phyloP scores from a whole-genome alignment of 2,797 vertebrate species.

The Peromyscus nudipes region DNA sequence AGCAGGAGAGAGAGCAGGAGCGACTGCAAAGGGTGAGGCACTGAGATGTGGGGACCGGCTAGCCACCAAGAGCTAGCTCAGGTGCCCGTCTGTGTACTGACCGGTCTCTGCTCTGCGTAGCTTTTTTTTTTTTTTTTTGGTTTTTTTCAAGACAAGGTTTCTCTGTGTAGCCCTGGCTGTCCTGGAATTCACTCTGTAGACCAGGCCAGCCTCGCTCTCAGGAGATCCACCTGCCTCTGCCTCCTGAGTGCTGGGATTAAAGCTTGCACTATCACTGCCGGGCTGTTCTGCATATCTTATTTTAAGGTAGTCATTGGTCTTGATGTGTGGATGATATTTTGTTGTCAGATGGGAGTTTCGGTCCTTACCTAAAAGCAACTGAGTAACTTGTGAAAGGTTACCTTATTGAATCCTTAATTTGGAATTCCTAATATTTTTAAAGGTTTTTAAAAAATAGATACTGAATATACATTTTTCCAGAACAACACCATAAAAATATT shows the following conservation, averaged over 20 bases:
- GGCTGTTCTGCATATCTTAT: not conserved
- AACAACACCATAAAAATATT: slow-evolving; percentile 20
- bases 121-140: too few species aligned
- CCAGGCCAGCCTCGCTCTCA: too few species aligned
- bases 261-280: too few species aligned
- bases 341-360: slow-evolving; percentile 38
- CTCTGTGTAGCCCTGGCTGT: not conserved
- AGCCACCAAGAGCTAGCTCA: not conserved
- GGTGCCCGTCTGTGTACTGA: not conserved
- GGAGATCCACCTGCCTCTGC: too few species aligned
- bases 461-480: slow-evolving; percentile 11
- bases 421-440: slow-evolving; percentile 55
- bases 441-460: slow-evolving; percentile 29
- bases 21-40: slow-evolving; percentile 91
- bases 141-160: not conserved
- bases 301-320: slow-evolving; percentile 27
- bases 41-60: not conserved
- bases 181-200: too few species aligned
- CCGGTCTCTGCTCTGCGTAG: not conserved
- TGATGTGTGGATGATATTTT: slow-evolving; percentile 48
- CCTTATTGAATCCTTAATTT: slow-evolving; percentile 52
- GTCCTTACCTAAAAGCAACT: slow-evolving; percentile 59
- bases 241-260: too few species aligned
- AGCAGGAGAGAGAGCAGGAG: slow-evolving; percentile 95
- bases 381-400: slow-evolving; percentile 28